Evolutionary conservation across 2,888 invertebrate species (phyloP), one percentile per base, ranked within the genome.

Genomic region (Drosophila phalerata): DNA sequence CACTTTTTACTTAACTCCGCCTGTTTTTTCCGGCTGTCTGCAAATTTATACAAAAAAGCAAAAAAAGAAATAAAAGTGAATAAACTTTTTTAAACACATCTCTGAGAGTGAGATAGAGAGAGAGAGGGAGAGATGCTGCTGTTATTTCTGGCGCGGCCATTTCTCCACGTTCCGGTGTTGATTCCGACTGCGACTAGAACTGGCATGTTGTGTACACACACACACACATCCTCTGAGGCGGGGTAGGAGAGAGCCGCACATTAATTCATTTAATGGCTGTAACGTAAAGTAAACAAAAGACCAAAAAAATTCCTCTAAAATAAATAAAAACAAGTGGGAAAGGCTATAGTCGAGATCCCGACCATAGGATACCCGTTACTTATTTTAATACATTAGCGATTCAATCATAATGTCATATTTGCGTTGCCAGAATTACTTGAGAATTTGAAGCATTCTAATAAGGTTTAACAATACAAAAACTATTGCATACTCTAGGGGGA

Each of bases 231-330:
- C n/a, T n/a, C 19, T n/a, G 25, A 10, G 30, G 47, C 37, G 19
- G 43, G 5, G 22, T n/a, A 42, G 10, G 17, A 34, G 53, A 45
- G 57, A 34, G 34, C 45, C 63, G 57, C 69, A 71, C 80, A 79
- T 84, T 88, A 88, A 85, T 78, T 88, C 75, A 85, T 73, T 88
- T 83, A 85, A 80, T 75, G 76, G 69, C 63, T 79, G 77, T 73
- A 63, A 72, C 75, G 68, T 55, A 66, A 66, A 69, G 67, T 47
- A 73, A 77, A 78, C 69, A 65, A 51, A 25, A 62, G 25, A 22
- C 43, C 63, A 58, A 32, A 52, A 13, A 63, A 63, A 64, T 30
- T 30, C 49, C 55, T 69, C 38, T 40, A 68, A 69, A 74, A 80
- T 77, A 71, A 79, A 77, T 55, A 77, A 58, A 80, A 71, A n/a